Evolutionary conservation across 2,797 vertebrate genomes (phyloP).

Genomic region (Enteromius radiatus): DNA sequence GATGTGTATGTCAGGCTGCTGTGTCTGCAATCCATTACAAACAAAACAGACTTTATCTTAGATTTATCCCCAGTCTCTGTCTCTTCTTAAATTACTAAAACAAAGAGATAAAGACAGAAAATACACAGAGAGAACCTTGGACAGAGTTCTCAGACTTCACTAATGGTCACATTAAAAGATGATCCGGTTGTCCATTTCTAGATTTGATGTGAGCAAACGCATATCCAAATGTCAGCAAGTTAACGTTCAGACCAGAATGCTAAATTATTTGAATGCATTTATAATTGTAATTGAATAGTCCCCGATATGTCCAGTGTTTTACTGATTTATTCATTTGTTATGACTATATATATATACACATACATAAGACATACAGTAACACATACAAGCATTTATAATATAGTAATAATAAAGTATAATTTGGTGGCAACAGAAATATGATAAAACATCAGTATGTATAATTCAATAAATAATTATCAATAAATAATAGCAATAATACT

Average conservation of each 20-base stretch:
- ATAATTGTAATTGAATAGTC: background rate
- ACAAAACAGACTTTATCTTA: conserved; percentile 65
- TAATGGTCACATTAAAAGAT: conserved; percentile 12
- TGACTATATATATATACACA: background rate
- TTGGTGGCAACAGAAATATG: background rate
- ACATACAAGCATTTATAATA: background rate
- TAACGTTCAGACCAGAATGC: background rate
- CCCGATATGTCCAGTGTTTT: background rate
- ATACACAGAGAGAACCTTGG: background rate
- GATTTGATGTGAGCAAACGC: background rate
- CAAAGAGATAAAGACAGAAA: conserved; percentile 9
- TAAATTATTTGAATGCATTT: background rate
- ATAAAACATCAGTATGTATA: background rate
- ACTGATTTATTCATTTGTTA: background rate
- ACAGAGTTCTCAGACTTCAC: conserved; percentile 14
- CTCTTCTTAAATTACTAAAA: conserved; percentile 12
- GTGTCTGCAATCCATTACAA: conserved; percentile 71
- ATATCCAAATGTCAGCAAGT: background rate
- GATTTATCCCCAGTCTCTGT: conserved; percentile 1
- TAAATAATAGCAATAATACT: background rate
- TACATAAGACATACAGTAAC: too few relatives aligned
- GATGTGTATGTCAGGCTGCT: conserved; percentile 74
- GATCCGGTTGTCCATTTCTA: background rate
- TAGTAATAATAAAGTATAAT: background rate
- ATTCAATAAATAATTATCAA: background rate